phyloP scores from a whole-genome alignment of 1,140 invertebrate genomes.

The Protaetia brevitarsis region DNA sequence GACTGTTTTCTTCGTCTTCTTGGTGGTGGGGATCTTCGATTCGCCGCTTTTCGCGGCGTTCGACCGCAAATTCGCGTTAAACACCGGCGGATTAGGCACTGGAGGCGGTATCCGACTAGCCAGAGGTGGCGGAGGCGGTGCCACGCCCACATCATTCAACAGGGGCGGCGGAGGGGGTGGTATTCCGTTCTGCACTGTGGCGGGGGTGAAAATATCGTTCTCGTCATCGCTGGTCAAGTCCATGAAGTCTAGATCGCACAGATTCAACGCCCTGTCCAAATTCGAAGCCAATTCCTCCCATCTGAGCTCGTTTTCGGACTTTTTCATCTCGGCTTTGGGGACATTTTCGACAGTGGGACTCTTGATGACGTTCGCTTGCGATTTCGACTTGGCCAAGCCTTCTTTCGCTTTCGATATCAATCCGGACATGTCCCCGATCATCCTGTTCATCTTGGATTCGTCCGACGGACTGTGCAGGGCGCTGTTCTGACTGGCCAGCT shows the following conservation, averaged over 20 bases:
- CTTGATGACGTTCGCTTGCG: constrained; percentile 68
- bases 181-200: constrained; percentile 58
- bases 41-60: constrained; percentile 45
- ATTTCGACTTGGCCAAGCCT: constrained; percentile 79
- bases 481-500: constrained; percentile 69
- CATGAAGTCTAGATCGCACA: constrained; percentile 96
- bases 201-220: constrained; percentile 61
- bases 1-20: constrained; percentile 96
- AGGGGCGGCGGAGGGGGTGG: constrained; percentile 71
- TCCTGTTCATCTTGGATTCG: constrained; percentile 50
- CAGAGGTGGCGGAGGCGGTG: constrained; percentile 49
- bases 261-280: constrained; percentile 76
- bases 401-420: constrained; percentile 92
- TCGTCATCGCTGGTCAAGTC: constrained; percentile 83
- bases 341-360: constrained; percentile 62
- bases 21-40: constrained; percentile 53
- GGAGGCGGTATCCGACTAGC: constrained; percentile 50
- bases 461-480: constrained; percentile 57
- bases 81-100: constrained; percentile 44
- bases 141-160: constrained; percentile 47
- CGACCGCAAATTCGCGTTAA: constrained; percentile 47
- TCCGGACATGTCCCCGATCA: constrained; percentile 83
- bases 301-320: constrained; percentile 89
- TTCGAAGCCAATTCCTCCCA: constrained; percentile 90
- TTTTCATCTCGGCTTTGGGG: constrained; percentile 66